Percentiles rank a stretch among this genome's conserved stretches.
Conservation (phyloP, 2,797 vertebrate species). For the Erpetoichthys calabaricus region DNA sequence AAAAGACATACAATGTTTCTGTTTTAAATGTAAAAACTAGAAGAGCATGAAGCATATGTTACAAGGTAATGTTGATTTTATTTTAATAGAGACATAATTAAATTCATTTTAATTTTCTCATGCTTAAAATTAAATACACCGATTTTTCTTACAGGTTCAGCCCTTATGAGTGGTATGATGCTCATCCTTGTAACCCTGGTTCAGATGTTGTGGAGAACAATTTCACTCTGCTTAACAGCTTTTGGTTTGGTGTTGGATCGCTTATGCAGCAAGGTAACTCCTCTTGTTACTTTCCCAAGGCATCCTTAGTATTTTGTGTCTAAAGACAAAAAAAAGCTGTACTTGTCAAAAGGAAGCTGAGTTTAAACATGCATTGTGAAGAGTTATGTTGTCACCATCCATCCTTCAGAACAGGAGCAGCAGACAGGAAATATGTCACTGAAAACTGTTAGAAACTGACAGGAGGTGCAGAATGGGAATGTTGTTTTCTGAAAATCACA, state of each 20-base stretch:
- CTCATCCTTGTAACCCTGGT: constrained; percentile 90
- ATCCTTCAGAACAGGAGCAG: constrained; percentile 26
- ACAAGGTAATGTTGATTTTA: no score
- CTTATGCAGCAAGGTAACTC: constrained; percentile 84
- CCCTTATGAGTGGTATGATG: constrained; percentile 94
- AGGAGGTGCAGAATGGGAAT: constrained; percentile 30
- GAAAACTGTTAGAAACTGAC: constrained; percentile 47
- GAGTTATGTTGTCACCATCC: constrained; percentile 48
- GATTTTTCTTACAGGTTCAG: constrained; percentile 68
- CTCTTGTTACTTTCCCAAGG: rapidly evolving
- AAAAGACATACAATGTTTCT: no score
- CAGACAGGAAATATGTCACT: constrained; percentile 38
- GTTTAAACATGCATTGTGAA: constrained; percentile 46
- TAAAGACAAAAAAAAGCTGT: constrained; percentile 25
- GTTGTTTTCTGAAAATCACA: constrained; percentile 38
- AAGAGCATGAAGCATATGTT: no score
- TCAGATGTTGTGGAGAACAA: constrained; percentile 95
- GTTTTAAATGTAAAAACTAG: no score
- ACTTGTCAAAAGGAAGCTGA: constrained; percentile 44
- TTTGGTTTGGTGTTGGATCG: constrained; percentile 96
- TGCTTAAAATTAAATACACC: no score
- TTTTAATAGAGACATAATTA: no score
- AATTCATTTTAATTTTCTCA: no score
- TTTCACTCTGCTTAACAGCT: constrained; percentile 95
- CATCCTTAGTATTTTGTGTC: constrained; percentile 2